Conservation (phyloP, 2,113 vertebrate species). For the Mus spicilegus region DNA sequence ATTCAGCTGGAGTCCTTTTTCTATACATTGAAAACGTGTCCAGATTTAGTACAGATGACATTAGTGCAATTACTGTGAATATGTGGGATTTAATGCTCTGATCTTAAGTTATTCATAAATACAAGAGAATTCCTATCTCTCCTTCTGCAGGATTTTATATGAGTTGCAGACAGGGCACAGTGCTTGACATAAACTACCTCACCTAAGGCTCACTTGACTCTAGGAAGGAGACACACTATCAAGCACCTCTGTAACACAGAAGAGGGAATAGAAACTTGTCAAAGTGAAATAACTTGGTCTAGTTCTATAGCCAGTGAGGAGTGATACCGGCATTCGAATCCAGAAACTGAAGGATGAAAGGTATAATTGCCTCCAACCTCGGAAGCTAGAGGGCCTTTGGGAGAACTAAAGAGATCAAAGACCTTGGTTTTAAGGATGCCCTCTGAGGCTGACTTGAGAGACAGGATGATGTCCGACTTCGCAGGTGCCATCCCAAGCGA, state of each 20-base stretch:
- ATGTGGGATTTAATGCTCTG: neutral
- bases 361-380: neutral
- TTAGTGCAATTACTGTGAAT: neutral
- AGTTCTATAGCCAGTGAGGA: neutral
- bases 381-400: neutral
- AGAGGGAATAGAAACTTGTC: neutral
- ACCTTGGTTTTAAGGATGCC: neutral
- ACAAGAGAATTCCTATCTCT: neutral
- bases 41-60: neutral
- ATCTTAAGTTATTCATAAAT: neutral
- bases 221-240: neutral
- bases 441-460: neutral
- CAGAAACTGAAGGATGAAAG: neutral
- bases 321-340: neutral
- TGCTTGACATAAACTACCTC: neutral
- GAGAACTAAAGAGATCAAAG: neutral
- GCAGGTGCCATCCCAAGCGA: neutral
- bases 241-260: neutral
- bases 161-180: too few relatives aligned
- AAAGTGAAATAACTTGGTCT: neutral
- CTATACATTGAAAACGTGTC: neutral
- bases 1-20: neutral
- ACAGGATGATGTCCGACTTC: neutral
- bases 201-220: neutral
- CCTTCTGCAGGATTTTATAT: neutral